phyloP scores from a whole-genome alignment of 1,140 invertebrate species.

The Eriosoma lanigerum region DNA sequence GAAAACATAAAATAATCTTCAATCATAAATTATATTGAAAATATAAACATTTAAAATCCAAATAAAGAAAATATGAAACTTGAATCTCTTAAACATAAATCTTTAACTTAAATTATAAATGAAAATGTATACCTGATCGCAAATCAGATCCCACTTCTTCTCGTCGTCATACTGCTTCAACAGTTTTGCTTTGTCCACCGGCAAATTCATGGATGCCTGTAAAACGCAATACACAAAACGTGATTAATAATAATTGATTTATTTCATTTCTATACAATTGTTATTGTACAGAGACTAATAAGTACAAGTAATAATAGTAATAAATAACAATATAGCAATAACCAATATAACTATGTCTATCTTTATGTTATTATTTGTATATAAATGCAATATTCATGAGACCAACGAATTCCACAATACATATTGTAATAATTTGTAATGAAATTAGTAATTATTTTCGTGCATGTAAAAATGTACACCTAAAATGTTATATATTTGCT shows the following conservation, averaged over 20 bases:
- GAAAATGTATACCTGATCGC: slow-evolving; percentile 81
- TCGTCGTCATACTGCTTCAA: slow-evolving; percentile 95
- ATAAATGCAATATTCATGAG: background rate
- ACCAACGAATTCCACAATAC: no score
- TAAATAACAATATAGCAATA: background rate
- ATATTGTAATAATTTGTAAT: no score
- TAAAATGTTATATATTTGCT: background rate
- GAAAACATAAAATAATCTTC: no score
- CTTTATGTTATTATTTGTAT: background rate
- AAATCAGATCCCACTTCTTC: slow-evolving; percentile 99
- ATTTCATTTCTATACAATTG: slow-evolving; percentile 8
- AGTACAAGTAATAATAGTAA: no score
- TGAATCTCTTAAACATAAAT: no score
- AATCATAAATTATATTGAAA: background rate
- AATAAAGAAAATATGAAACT: background rate
- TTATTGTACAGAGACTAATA: slow-evolving; percentile 3
- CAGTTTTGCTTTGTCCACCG: slow-evolving; percentile 97
- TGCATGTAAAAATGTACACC: background rate
- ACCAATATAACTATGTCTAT: background rate
- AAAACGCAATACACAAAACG: slow-evolving; percentile 57
- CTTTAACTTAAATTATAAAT: no score
- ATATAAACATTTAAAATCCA: background rate
- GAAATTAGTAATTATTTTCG: slow-evolving; percentile 1
- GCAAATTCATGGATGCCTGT: slow-evolving; percentile 97
- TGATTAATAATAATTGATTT: slow-evolving; percentile 28